A percentile compares a stretch with the other conserved stretches of the same genome.
These are phyloP conservation scores for Zeus faber DNA, from an alignment of 2,113 vertebrate genomes.

Conservation along the genomic window DNA sequence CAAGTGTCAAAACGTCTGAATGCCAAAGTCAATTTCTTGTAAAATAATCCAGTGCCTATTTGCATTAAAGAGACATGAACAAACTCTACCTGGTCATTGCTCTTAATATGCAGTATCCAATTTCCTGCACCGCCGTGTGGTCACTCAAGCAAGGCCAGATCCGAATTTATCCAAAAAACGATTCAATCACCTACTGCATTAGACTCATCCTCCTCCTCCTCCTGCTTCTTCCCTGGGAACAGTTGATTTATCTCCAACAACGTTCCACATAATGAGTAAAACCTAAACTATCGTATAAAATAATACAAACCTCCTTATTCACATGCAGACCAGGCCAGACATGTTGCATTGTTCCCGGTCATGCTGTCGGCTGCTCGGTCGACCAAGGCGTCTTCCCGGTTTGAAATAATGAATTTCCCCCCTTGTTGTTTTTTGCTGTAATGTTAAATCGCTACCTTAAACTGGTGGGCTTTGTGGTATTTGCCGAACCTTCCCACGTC, in stretches of 20 bases:
- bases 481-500: too few relatives aligned
- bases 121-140: slow-evolving; percentile 32
- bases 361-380: slow-evolving; percentile 61
- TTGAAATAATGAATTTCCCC: slow-evolving; percentile 67
- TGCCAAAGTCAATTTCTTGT: slow-evolving; percentile 56
- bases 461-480: too few relatives aligned
- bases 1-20: slow-evolving; percentile 51
- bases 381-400: slow-evolving; percentile 62
- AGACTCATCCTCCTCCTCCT: slow-evolving; percentile 44
- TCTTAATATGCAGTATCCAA: slow-evolving; percentile 44
- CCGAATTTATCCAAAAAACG: too few relatives aligned
- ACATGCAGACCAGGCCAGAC: slow-evolving; percentile 59
- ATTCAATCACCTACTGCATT: slow-evolving; percentile 37
- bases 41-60: slow-evolving; percentile 57
- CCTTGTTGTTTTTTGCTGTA: slow-evolving; percentile 58
- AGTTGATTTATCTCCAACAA: slow-evolving; percentile 50
- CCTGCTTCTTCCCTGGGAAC: slow-evolving; percentile 45
- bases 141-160: slow-evolving; percentile 20
- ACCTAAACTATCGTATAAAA: slow-evolving; percentile 55
- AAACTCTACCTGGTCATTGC: slow-evolving; percentile 49
- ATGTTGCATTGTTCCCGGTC: slow-evolving; percentile 55
- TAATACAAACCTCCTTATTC: slow-evolving; percentile 65
- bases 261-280: slow-evolving; percentile 59
- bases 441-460: slow-evolving; percentile 50
- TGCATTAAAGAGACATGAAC: slow-evolving; percentile 67